These are phyloP conservation scores for Alligator mississippiensis DNA, from an alignment of 2,113 vertebrate species.

Conservation along the genomic window DNA sequence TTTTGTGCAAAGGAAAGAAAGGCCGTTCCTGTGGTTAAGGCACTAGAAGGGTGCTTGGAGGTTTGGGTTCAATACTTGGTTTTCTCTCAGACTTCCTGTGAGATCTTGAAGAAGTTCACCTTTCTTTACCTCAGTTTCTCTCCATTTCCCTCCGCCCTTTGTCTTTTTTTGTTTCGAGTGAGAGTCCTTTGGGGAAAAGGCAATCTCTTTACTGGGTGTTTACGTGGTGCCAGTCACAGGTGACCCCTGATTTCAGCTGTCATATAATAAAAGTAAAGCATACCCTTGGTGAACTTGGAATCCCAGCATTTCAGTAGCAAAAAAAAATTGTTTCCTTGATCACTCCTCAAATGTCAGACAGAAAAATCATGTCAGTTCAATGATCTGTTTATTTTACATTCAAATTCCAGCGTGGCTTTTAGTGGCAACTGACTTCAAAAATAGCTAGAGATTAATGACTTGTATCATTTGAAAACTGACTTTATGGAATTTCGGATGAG, in stretches of 20 bases:
- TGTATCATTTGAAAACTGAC: neutral
- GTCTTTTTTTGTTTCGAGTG: neutral
- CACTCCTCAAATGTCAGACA: neutral
- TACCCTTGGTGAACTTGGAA: neutral
- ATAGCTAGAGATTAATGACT: constrained; percentile 23
- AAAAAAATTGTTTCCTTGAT: neutral
- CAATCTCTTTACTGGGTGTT: neutral
- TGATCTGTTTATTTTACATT: neutral
- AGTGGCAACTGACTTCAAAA: neutral
- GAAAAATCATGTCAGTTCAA: neutral
- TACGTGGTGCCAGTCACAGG: neutral
- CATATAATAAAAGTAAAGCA: neutral
- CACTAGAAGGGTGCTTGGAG: neutral
- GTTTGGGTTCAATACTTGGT: neutral
- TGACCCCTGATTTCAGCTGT: neutral
- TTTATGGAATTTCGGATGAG: constrained; percentile 3
- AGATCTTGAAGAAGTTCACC: neutral
- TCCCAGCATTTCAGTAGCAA: neutral
- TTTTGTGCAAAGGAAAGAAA: neutral
- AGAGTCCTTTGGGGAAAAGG: neutral
- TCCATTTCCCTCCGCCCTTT: neutral
- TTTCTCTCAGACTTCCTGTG: neutral
- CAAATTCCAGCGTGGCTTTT: neutral
- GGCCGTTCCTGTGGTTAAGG: neutral
- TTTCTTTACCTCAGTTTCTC: neutral